Evolutionary conservation across 2,797 vertebrate genomes (phyloP).

Genomic region (Microcaecilia unicolor): DNA sequence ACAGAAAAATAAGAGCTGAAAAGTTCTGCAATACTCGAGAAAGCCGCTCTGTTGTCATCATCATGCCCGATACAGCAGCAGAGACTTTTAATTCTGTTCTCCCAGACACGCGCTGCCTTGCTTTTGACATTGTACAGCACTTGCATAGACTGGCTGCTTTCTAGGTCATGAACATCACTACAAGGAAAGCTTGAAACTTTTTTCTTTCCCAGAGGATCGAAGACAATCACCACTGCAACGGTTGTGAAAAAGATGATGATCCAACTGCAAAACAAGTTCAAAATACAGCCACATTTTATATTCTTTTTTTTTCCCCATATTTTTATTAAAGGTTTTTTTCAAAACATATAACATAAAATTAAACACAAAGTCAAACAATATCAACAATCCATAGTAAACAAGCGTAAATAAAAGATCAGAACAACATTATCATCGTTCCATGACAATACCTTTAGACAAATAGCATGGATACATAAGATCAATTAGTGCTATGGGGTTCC

Average conservation of each 20-base stretch:
- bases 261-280: constrained; percentile 74
- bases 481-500: too few species aligned
- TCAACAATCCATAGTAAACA: too few species aligned
- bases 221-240: constrained; percentile 76
- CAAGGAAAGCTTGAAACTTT: constrained; percentile 27
- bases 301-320: too few species aligned
- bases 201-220: constrained; percentile 80
- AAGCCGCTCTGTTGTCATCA: constrained; percentile 77
- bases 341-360: too few species aligned
- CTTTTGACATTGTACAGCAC: constrained; percentile 74
- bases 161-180: constrained; percentile 49
- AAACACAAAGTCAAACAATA: too few species aligned
- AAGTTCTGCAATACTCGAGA: constrained; percentile 82
- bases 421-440: too few species aligned
- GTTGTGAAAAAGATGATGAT: constrained; percentile 74
- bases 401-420: too few species aligned
- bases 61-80: constrained; percentile 87
- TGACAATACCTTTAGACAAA: too few species aligned
- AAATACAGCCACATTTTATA: too few species aligned
- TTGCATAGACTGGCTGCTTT: constrained; percentile 73
- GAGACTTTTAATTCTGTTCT: constrained; percentile 73
- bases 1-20: constrained; percentile 84
- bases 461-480: too few species aligned
- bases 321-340: too few species aligned
- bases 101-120: constrained; percentile 81